phyloP scores from a whole-genome alignment of 1,140 invertebrate species.

The Octopus sinensis region DNA sequence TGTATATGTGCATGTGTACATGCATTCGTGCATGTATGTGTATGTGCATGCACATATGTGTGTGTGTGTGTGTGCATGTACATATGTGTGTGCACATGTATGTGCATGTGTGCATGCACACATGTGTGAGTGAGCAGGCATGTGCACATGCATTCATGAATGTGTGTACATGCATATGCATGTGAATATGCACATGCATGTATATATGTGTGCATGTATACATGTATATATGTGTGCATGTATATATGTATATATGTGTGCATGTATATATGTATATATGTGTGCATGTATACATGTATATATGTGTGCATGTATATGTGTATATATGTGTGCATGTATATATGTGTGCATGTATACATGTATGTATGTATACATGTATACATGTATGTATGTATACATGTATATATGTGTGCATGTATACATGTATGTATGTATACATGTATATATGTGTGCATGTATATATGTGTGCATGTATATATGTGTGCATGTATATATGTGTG shows the following conservation, averaged over 20 bases:
- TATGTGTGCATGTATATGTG: not conserved
- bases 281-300: not conserved
- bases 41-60: constrained; percentile 1
- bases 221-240: constrained; percentile 17
- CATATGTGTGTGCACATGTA: not conserved
- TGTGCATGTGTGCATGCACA: not conserved
- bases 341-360: not conserved
- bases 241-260: constrained; percentile 21
- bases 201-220: constrained; percentile 20
- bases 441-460: constrained; percentile 7
- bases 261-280: not conserved
- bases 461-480: not conserved
- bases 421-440: not conserved
- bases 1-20: constrained; percentile 1
- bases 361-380: not conserved
- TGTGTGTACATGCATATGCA: constrained; percentile 14
- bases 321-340: not conserved
- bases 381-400: not conserved
- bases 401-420: not conserved
- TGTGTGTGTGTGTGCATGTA: not conserved
- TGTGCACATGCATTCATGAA: constrained; percentile 4
- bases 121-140: not conserved
- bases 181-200: constrained; percentile 14
- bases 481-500: not conserved
- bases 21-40: constrained; percentile 2